Evolutionary conservation across 2,888 invertebrate genomes (phyloP), one percentile per base, ranked within the genome.

Genomic region (Microctonus aethiopoides): DNA sequence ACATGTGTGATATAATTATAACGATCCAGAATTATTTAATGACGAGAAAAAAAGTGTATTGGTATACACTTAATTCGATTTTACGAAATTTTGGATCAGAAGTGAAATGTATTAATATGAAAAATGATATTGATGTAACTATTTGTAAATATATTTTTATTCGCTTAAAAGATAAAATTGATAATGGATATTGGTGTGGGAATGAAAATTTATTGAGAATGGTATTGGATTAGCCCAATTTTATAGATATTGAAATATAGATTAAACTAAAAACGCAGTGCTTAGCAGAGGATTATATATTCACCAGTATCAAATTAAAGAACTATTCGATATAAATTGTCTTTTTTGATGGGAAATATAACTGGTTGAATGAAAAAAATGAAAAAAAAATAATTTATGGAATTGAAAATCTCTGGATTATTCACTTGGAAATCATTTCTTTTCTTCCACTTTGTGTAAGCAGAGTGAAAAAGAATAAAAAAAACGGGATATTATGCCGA

Each of bases 351-450:
- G 29, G 29, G 3, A 62, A 62, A 36, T 29, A 26, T 26, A 41
- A 63, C 54, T n/a, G n/a, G 56, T 46, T 34, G n/a, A 22, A 22
- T 10, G 36, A 34, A 7, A 22, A 63, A 10, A 41, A 13, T n/a
- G 65, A 54, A 1, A 11, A 52, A 65, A 20, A 11, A 32, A 34
- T 39, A 56, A 65, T 65, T 39, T 13, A 56, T n/a, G 11, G 20
- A 52, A 64, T 64, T 24, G 56, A 54, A 36, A 56, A 56, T 20
- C 26, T 41, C 9, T 22, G 22, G 20, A 65, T 56, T 36, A 22
- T 22, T 52, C 52, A 51, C 32, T 39, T 36, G 7, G 54, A 65
- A 65, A 56, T 56, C 24, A 56, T 56, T 65, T 39, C 36, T 54
- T 54, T 24, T 41, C 65, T 36, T 36, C 34, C n/a, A 24, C 24